Evolutionary conservation across 2,797 vertebrate species (phyloP).

Genomic region (Karalla daura): DNA sequence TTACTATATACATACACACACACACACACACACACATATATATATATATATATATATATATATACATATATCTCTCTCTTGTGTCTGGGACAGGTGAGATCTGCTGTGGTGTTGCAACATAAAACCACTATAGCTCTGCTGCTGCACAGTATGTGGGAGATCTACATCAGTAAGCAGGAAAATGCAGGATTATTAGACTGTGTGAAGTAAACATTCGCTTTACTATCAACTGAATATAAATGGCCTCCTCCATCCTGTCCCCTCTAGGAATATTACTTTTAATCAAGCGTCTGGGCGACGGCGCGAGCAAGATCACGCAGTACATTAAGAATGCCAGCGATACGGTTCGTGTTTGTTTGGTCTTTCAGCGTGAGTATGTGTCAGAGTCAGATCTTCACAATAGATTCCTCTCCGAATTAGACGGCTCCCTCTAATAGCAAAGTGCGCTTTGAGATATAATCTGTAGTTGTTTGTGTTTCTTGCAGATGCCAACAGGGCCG

Average conservation of each 20-base stretch:
- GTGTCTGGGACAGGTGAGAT: no score
- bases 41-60: no score
- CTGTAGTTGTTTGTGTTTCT: conserved; percentile 22
- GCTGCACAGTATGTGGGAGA: not conserved
- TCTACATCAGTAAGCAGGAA: not conserved
- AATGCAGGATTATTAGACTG: not conserved
- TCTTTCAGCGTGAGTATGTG: conserved; percentile 2
- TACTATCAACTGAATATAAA: not conserved
- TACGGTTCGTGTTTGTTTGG: conserved; percentile 1
- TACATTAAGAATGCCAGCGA: not conserved
- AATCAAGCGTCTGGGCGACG: not conserved
- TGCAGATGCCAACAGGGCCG: conserved; percentile 7
- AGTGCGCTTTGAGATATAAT: conserved; percentile 19
- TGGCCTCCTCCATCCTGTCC: not conserved
- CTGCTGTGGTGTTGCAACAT: no score
- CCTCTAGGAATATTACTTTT: not conserved
- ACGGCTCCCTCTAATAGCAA: conserved; percentile 15
- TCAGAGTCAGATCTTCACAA: conserved; percentile 16
- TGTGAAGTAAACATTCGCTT: not conserved
- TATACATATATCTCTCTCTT: no score
- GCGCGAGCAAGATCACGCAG: not conserved
- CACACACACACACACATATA: no score
- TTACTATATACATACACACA: no score
- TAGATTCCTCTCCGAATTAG: conserved; percentile 14
- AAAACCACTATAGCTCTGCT: not conserved